Evolutionary conservation across 1,140 invertebrate genomes (phyloP).

Genomic region (Tyrophagus putrescentiae): DNA sequence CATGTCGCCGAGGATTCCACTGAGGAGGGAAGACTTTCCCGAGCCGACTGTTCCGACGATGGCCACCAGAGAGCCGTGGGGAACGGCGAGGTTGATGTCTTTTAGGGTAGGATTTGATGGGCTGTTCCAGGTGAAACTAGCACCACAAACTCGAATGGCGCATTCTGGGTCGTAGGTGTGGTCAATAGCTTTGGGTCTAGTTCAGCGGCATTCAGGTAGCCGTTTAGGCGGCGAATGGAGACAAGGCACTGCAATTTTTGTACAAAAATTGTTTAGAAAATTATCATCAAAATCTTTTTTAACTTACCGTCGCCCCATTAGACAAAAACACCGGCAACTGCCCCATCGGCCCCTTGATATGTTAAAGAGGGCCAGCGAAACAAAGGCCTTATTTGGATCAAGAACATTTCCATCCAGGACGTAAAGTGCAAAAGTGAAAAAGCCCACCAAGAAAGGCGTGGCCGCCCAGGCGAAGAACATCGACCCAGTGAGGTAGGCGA

Average conservation of each 20-base stretch:
- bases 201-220: slow-evolving; percentile 70
- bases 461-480: slow-evolving; percentile 28
- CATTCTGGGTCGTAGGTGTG: slow-evolving; percentile 25
- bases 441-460: slow-evolving; percentile 31
- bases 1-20: slow-evolving; percentile 39
- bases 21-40: slow-evolving; percentile 39
- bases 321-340: slow-evolving; percentile 33
- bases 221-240: slow-evolving; percentile 65
- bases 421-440: slow-evolving; percentile 34
- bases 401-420: slow-evolving; percentile 40
- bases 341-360: slow-evolving; percentile 47
- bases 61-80: slow-evolving; percentile 32
- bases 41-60: slow-evolving; percentile 39
- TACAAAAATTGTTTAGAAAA: no score
- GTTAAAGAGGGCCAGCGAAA: slow-evolving; percentile 45
- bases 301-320: slow-evolving; percentile 1
- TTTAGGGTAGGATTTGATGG: background rate
- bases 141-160: slow-evolving; percentile 27
- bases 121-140: slow-evolving; percentile 16
- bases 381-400: slow-evolving; percentile 46
- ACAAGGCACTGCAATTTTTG: no score
- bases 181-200: slow-evolving; percentile 24
- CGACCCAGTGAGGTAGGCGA: slow-evolving; percentile 22
- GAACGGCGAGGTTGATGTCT: slow-evolving; percentile 26
- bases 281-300: no score